Conservation (phyloP, 2,888 invertebrate species). For the Imbricaverruca yamaguchii region DNA sequence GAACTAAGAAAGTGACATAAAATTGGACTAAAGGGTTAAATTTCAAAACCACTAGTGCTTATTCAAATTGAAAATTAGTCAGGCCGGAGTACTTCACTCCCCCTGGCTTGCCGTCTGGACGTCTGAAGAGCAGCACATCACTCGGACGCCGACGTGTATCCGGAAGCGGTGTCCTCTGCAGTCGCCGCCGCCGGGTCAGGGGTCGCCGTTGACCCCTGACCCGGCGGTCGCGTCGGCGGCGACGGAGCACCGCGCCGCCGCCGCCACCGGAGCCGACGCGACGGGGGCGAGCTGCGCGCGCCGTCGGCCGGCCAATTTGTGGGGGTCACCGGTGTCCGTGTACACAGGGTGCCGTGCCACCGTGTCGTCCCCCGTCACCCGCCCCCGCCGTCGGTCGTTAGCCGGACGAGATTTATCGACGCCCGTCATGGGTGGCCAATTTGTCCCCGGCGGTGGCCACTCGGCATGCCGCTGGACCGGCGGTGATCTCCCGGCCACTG, state of each 20-base stretch:
- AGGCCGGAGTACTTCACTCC: too few species aligned
- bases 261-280: neutral
- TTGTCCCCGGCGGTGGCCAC: neutral
- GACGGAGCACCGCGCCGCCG: neutral
- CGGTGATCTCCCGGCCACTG: too few species aligned
- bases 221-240: neutral
- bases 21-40: too few species aligned
- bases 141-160: neutral
- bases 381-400: neutral
- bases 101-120: too few species aligned
- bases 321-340: neutral
- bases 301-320: neutral
- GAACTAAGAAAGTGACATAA: too few species aligned
- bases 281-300: neutral
- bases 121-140: too few species aligned
- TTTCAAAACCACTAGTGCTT: too few species aligned
- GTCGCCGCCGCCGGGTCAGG: neutral
- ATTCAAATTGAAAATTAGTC: too few species aligned
- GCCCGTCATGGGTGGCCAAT: slow-evolving; percentile 13
- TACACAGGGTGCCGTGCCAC: neutral
- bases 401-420: neutral
- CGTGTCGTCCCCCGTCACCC: neutral
- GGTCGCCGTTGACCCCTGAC: neutral
- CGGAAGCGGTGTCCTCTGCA: neutral
- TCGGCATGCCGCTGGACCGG: too few species aligned